Percentiles rank a stretch among this genome's conserved stretches.
These are phyloP conservation scores for Epinephelus moara DNA, from an alignment of 2,113 vertebrate genomes.

Conservation along the genomic window DNA sequence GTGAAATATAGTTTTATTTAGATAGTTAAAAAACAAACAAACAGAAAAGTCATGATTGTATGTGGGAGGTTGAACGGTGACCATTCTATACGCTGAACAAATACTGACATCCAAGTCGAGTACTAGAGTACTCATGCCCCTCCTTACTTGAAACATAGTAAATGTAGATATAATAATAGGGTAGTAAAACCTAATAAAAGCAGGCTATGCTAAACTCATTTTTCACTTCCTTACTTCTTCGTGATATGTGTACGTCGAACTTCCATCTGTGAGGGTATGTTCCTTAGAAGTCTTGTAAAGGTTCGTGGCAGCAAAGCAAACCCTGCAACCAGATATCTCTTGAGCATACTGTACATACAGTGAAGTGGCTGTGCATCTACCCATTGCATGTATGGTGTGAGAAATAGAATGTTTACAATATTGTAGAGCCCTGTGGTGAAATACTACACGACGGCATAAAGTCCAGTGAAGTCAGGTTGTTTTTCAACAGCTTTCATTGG, in stretches of 20 bases:
- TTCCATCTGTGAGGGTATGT: not conserved
- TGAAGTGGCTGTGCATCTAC: slow-evolving; percentile 30
- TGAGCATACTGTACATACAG: slow-evolving; percentile 17
- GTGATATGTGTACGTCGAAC: not conserved
- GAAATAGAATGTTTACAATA: slow-evolving; percentile 59
- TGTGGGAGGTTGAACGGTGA: too few species aligned
- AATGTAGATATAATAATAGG: not conserved
- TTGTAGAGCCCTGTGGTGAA: slow-evolving; percentile 63
- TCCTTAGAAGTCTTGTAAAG: not conserved
- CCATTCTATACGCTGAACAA: too few species aligned
- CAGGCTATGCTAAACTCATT: not conserved
- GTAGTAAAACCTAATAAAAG: not conserved
- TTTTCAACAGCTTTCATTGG: slow-evolving; percentile 79
- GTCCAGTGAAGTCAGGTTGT: slow-evolving; percentile 71
- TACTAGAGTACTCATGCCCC: too few species aligned
- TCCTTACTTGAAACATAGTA: not conserved
- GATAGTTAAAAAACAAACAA: too few species aligned
- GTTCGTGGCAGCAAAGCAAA: slow-evolving; percentile 1
- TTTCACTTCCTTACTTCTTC: not conserved
- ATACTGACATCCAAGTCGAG: too few species aligned
- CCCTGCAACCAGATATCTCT: not conserved
- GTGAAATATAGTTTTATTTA: too few species aligned
- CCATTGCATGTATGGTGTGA: slow-evolving; percentile 40
- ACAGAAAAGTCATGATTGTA: too few species aligned
- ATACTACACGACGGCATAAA: slow-evolving; percentile 65